Base-by-base conservation (phyloP, 2,797 vertebrate genomes). In the Phrynocephalus guinanensis region DNA sequence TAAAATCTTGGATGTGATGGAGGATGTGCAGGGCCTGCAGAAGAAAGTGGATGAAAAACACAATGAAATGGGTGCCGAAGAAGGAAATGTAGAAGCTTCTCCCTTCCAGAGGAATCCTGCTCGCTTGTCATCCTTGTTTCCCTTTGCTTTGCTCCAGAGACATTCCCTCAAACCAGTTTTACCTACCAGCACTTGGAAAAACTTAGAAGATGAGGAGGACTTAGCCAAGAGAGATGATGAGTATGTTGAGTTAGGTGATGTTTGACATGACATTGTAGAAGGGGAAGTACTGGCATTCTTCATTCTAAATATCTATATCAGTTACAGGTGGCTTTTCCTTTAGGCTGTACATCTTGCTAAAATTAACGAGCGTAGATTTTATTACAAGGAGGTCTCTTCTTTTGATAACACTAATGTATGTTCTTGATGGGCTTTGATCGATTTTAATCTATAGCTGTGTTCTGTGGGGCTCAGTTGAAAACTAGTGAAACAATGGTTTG, bases 181-280 rank as follows among this genome's bases (percentile, higher is more conserved):
- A 85, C 97, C 98, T 77, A 97, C 96, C 66, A 97, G 97, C 81
- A 95, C 96, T 7, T 97, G 97, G 94, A 97, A 98, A 38, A 96
- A 97, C 75, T 93, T 98, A 83, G 97, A 97, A 91, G 95, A 95
- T 48, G 97, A 97, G 33, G 97, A 97, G 44, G 97, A 97, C 66
- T 94, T 98, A 87, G 97, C 97, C 50, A 97, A 93, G 85, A 96
- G 96, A 83, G 97, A 98, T 89, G 98, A 98, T 0, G 98, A 98
- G 72, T 97, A 96, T 84, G 92, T 97, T 88, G 96, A 97, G 80
- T 90, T 97, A 52, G 95, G 95, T 68, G 93, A 91, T 20, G 93
- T 94, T 76, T 96, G 92, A 95, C 63, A 8, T 33, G 56, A 75
- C 38, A 38, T 30, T 85, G 8, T 20, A 48, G 56, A 80, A 72